A percentile compares a stretch with the other conserved stretches of the same genome.
Evolutionary conservation across 2,888 invertebrate genomes (phyloP).

Genomic region (Nemurella pictetii): DNA sequence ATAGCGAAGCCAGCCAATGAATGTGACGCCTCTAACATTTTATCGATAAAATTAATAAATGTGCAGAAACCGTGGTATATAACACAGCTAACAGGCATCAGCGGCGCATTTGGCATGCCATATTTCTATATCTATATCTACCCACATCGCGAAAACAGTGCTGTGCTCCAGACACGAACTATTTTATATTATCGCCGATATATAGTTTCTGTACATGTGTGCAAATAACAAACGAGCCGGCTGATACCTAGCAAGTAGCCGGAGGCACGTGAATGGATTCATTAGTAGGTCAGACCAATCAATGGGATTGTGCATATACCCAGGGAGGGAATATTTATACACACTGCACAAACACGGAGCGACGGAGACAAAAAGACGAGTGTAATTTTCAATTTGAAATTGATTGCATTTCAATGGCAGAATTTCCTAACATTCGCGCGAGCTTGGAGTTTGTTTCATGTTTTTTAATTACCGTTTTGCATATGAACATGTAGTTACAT

Average conservation of each 20-base stretch:
- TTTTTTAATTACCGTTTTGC: background rate
- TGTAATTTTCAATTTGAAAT: conserved; percentile 7
- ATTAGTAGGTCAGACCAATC: conserved; percentile 22
- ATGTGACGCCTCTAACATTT: conserved; percentile 1
- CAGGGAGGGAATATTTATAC: no score
- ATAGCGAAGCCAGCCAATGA: background rate
- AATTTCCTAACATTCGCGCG: background rate
- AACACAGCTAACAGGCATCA: background rate
- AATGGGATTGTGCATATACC: background rate
- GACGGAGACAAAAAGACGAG: background rate
- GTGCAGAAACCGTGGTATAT: conserved; percentile 10
- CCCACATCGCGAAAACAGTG: no score
- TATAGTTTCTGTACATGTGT: background rate
- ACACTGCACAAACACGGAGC: background rate
- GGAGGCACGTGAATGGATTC: background rate
- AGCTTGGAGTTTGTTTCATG: background rate
- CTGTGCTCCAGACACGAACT: background rate
- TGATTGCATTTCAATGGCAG: conserved; percentile 9
- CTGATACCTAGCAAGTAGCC: background rate
- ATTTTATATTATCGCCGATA: background rate
- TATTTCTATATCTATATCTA: no score
- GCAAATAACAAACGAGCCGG: background rate
- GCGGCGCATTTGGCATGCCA: background rate
- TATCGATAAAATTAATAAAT: conserved; percentile 12
- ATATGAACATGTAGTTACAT: background rate